A percentile compares a stretch with the other conserved stretches of the same genome.
Evolutionary conservation across 2,113 vertebrate species (phyloP).

Genomic region (Psittacus erithacus): DNA sequence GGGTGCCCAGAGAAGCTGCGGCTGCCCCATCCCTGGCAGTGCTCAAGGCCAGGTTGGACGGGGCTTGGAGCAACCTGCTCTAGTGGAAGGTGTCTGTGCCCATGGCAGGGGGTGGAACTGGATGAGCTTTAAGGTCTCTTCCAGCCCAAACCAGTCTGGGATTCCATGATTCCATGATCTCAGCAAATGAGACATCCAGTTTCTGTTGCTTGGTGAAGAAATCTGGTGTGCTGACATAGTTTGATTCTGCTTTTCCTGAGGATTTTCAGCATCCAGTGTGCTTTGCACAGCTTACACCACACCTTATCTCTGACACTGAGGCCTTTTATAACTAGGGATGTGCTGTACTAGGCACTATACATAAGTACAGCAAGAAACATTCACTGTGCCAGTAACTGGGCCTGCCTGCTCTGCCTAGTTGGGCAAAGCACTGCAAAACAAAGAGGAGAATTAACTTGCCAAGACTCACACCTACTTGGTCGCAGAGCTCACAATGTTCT

Average conservation of each 20-base stretch:
- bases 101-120: no score
- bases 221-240: background rate
- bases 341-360: background rate
- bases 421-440: background rate
- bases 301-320: background rate
- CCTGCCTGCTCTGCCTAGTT: background rate
- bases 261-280: background rate
- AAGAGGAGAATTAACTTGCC: slow-evolving; percentile 1
- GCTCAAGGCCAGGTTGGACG: no score
- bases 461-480: background rate
- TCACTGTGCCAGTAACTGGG: background rate
- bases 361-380: background rate
- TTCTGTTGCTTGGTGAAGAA: background rate
- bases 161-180: no score
- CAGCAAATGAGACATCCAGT: background rate
- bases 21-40: no score
- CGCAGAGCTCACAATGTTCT: slow-evolving; percentile 2
- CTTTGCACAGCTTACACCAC: background rate
- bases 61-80: no score
- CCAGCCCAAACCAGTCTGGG: no score
- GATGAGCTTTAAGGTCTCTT: no score
- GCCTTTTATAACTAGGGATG: background rate
- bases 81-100: no score
- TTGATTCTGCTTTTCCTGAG: background rate
- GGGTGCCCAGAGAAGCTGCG: no score